A percentile compares a stretch with the other conserved stretches of the same genome.
Conservation (phyloP, 2,797 vertebrate genomes). For the Eurystomus glaucurus region DNA sequence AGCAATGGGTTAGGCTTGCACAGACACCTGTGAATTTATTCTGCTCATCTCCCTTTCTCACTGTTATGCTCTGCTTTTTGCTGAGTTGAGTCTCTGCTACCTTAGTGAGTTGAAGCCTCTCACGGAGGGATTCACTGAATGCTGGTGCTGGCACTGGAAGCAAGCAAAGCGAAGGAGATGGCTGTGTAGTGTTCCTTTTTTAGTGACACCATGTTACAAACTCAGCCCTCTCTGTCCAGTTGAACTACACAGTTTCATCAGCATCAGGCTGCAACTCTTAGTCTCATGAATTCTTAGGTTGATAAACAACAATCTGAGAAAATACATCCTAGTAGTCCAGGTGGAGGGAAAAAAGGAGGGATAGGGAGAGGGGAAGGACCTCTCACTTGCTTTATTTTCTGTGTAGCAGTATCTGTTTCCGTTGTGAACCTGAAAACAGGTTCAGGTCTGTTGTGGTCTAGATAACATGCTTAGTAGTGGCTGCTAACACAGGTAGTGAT, state of each 20-base stretch:
- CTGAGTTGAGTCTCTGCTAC: background rate
- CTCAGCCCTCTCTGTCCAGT: background rate
- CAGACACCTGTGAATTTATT: background rate
- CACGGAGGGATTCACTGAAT: accelerated
- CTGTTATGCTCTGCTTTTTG: background rate
- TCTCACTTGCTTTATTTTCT: background rate
- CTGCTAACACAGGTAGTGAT: background rate
- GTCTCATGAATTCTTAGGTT: background rate
- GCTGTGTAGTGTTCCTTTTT: background rate
- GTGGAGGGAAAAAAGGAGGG: background rate
- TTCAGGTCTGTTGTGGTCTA: no score
- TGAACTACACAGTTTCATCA: background rate
- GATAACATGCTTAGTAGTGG: background rate
- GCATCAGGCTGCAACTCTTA: background rate
- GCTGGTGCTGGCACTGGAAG: background rate
- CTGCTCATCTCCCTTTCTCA: background rate
- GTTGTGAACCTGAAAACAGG: no score
- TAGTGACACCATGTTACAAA: background rate
- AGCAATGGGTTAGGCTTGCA: background rate
- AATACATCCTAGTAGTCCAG: background rate
- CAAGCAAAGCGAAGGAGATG: background rate
- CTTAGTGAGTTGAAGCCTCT: background rate
- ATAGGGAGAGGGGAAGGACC: background rate
- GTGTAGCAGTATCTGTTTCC: background rate
- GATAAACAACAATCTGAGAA: background rate